Evolutionary conservation across 2,888 invertebrate species (phyloP), one percentile per base, ranked within the genome.

Genomic region (Seladonia tumulorum): DNA sequence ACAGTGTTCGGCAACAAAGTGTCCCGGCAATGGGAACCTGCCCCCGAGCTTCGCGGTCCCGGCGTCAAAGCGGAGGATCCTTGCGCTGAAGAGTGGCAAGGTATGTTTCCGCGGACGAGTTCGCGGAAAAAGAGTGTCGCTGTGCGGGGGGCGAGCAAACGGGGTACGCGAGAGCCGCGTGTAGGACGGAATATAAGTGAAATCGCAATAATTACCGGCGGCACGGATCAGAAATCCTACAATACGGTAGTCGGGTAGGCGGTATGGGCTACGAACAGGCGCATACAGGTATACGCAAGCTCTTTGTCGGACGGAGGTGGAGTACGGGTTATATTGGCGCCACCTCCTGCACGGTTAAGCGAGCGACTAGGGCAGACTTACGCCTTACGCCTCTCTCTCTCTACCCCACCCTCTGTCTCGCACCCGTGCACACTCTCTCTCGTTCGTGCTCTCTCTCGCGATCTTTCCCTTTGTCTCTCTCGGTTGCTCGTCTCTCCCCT

Each of bases 261-360:
- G 90, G 90, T 87, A 88, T 89, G 89, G 91, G 85, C 88, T 89
- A 83, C 88, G 88, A 89, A 90, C 89, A 87, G 89, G 87, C 90
- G 90, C 92, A 88, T 90, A 90, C 93, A 92, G 92, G 92, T 93
- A 92, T 93, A 93, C 94, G 94, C 93, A 94, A 93, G 94, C 93
- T 93, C 93, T 92, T 93, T 91, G 92, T 91, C 90, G 89, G 88
- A 68, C 82, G 87, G 90, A 88, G 88, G 89, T 87, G 90, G 88
- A 88, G 89, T 91, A 88, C 87, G 86, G 87, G 88, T 92, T 91
- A 94, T 93, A 94, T 94, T 94, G 95, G 95, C 95, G 96, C 96
- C 96, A 96, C 96, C 96, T 96, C 96, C 96, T 96, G 96, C 95
- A 95, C 95, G 95, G 95, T 96, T 96, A 96, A 96, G 96, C 96